Evolutionary conservation across 2,888 invertebrate species (phyloP), one percentile per base, ranked within the genome.

Genomic region (Sphecodes monilicornis): DNA sequence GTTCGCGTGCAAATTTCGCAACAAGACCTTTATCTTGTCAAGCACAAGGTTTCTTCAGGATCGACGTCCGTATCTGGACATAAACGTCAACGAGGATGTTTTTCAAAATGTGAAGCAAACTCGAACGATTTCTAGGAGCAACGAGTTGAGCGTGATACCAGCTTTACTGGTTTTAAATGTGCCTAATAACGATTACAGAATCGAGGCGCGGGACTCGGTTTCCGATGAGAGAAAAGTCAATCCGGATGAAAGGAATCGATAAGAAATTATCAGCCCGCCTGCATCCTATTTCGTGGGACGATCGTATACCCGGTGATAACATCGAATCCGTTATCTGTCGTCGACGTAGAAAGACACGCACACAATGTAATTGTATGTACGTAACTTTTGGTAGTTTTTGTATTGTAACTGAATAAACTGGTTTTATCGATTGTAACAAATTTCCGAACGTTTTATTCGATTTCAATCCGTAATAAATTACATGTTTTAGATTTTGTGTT

Each of bases 11-110:
- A 88, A 82, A 69, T 79, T 90, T 36, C 87, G 88, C 5, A 77
- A 80, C n/a, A 84, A 87, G 46, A 89, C 87, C 11, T 93, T 93
- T 68, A 69, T 93, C 10, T 79, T 93, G 5, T 90, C 93, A 29
- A 92, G 93, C 68, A 90, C 90, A 22, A 91, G 91, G 87, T 93
- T 93, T 74, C 76, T 89, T 4, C 76, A 91, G 54, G 93, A 93
- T 69, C 90, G 85, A 64, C 86, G 91, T 26, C 78, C 84, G 11
- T 82, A 86, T 18, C 86, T 93, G 43, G 88, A 90, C 6, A 80
- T 93, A 5, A 88, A 84, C 60, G 79, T 93, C 29, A 90, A 92
- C 41, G 91, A 91, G 11, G 68, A 60, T 3, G 90, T 81, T 0
- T 90, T 90, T 71, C 78, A 82, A 43, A 89, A 84, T 29, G 72